Base-by-base conservation (phyloP, 53 echinoderm and acorn worm species). In the Mesocentrotus franciscanus region DNA sequence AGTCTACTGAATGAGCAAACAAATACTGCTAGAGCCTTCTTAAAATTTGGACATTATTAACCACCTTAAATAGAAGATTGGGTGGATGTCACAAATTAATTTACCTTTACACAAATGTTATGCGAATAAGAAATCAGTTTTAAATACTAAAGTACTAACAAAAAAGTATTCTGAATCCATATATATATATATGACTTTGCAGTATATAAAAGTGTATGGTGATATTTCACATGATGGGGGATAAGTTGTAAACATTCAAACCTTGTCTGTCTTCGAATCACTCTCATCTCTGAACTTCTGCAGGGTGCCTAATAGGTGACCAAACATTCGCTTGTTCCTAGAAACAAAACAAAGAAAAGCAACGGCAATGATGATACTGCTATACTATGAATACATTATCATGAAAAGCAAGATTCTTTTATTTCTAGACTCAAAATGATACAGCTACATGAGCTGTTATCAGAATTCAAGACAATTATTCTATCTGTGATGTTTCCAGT, bases 301-400 rank as follows among this genome's bases (percentile, higher is more conserved):
- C 93, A 99, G 96, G 59, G 99, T 99, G 81, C 99, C 99, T 24
- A 99, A 78, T n/a, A 99, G 96, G 91, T 97, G 98, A 90, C 99
- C 99, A 97, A 99, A 99, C 99, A 99, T 99, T 33, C 99, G 96
- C 90, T 96, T 96, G 90, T 99, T 99, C 96, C 99, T 99, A 96
- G 2, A 96, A 68, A 24, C 22, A 72, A 75, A 27, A 95, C 10
- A 17, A 39, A 32, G 59, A 61, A 1, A 49, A 71, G 55, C 30
- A 58, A 93, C 17, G 60, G 57, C 26, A 90, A 90, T 15, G 59
- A 90, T 60, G 29, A n/a, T 10, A 20, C 74, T 30, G 29, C 74
- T 30, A 30, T 17, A 74, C 74, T 17, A 74, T 32, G 0, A 18
- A 32, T 74, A 74, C 10, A 32, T 30, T 30, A 18, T 20, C 71